A percentile compares a stretch with the other conserved stretches of the same genome.
phyloP scores from a whole-genome alignment of 2,113 vertebrate genomes.

The Elachura formosa region DNA sequence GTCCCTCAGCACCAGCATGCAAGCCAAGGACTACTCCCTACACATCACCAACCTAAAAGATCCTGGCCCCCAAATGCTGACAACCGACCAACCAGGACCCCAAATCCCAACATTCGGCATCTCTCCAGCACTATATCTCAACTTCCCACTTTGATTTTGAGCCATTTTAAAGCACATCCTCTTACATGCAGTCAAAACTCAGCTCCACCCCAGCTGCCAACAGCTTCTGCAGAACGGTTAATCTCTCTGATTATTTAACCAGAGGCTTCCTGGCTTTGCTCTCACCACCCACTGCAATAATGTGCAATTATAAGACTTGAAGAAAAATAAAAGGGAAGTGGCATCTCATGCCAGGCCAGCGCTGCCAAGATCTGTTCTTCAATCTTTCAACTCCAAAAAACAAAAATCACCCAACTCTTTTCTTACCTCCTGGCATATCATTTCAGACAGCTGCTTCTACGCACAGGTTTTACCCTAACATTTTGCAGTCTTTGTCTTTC shows the following conservation, averaged over 20 bases:
- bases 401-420: neutral
- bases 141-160: neutral
- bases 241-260: constrained; percentile 3
- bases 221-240: neutral
- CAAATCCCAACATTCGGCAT: neutral
- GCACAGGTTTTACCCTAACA: neutral
- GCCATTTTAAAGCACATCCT: neutral
- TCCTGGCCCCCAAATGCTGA: neutral
- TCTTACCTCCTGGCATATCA: neutral
- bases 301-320: neutral
- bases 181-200: neutral
- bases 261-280: neutral
- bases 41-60: neutral
- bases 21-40: neutral
- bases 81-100: neutral
- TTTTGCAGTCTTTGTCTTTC: neutral
- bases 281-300: constrained; percentile 20
- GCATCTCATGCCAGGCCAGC: neutral
- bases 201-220: neutral
- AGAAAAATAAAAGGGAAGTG: constrained; percentile 8
- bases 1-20: neutral
- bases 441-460: neutral
- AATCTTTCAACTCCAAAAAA: neutral
- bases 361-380: neutral
- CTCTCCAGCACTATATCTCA: neutral